Evolutionary conservation across 2,888 invertebrate genomes (phyloP).

Genomic region (Schizotus pectinicornis): DNA sequence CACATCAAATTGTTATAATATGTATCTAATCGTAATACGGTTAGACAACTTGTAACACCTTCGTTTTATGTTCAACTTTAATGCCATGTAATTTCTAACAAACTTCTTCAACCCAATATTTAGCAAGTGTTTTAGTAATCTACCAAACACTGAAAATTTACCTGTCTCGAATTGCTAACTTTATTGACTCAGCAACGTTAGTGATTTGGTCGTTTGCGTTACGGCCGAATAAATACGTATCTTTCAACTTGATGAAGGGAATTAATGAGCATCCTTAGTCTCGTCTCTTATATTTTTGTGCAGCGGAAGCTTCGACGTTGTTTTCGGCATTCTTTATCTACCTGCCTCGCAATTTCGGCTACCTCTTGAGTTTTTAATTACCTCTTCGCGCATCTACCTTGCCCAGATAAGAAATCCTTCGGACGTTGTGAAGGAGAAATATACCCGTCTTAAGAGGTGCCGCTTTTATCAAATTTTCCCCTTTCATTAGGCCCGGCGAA

Average conservation of each 20-base stretch:
- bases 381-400: slow-evolving; percentile 14
- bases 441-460: slow-evolving; percentile 20
- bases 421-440: slow-evolving; percentile 17
- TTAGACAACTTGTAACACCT: too few species aligned
- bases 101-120: too few species aligned
- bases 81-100: too few species aligned
- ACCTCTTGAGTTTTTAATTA: slow-evolving; percentile 28
- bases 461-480: slow-evolving; percentile 17
- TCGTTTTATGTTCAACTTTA: too few species aligned
- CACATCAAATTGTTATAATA: too few species aligned
- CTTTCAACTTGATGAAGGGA: slow-evolving; percentile 46
- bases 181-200: too few species aligned
- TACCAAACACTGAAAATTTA: too few species aligned
- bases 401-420: slow-evolving; percentile 21
- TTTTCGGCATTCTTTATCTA: slow-evolving; percentile 18
- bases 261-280: slow-evolving; percentile 31
- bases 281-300: background rate
- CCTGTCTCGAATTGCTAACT: too few species aligned
- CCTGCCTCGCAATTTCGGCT: slow-evolving; percentile 20
- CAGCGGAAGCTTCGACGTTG: slow-evolving; percentile 3
- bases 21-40: too few species aligned
- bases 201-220: too few species aligned
- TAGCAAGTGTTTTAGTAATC: too few species aligned
- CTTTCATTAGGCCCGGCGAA: slow-evolving; percentile 10
- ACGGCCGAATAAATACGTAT: slow-evolving; percentile 34